Base-by-base conservation (phyloP, 1,140 invertebrate genomes). In the Meteorus sp. region DNA sequence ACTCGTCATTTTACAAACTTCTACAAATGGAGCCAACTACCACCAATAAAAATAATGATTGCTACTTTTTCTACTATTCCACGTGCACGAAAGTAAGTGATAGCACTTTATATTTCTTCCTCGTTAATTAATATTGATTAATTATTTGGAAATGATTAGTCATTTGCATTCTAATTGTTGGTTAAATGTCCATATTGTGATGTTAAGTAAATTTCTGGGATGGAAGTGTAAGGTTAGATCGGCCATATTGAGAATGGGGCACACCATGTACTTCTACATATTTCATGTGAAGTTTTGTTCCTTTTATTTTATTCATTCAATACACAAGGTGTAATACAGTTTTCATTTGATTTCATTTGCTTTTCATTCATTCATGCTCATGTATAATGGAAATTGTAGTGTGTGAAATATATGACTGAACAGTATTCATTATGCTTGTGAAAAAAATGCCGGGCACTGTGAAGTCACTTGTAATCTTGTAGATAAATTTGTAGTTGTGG, bases 1-100 rank as follows among this genome's bases (percentile, higher is more conserved):
- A 78, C 47, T 76, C 76, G 37, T 75, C 76, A 47, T 77, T 72
- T 64, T 75, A 70, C 53, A 67, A 68, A 60, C 77, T 77, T 61
- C 69, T 80, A 65, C 69, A 76, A 70, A 80, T 79, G 75, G 76
- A 78, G 62, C 72, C 70, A 62, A 75, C n/a, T n/a, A 65, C 60
- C 71, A 71, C 65, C n/a, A n/a, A n/a, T n/a, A 87, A 88, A 78
- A 87, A 88, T 75, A 87, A 88, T 71, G 89, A 92, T 73, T 92
- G 89, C 74, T 92, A 91, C 76, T 92, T 90, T 81, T 92, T 88
- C 76, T 92, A 89, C 73, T 91, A 92, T 71, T 91, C 89, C 15
- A 89, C 88, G 45, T 92, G 89, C 76, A 86, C 83, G 29, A 91
- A 90, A 84, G 89, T 90, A 81, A 80, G 79, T 70, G n/a, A 43